Base-by-base conservation (phyloP, 2,888 invertebrate species). In the Thumatha senex region DNA sequence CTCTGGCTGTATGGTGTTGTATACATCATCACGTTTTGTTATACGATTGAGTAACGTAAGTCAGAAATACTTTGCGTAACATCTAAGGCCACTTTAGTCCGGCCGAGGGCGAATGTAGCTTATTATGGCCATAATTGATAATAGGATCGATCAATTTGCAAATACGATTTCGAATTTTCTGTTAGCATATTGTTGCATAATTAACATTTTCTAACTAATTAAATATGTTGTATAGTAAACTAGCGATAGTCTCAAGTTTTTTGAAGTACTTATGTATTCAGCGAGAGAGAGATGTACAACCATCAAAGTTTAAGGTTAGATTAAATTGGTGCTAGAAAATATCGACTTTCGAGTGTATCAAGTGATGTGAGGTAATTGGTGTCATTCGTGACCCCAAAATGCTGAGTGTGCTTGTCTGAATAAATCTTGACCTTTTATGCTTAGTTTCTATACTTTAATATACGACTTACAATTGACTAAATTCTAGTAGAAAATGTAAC, bases 31-130 rank as follows among this genome's bases (percentile, higher is more conserved):
- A 49, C 31, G 48, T 39, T 53, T 45, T 40, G 41, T 46, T 46
- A 43, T 41, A 46, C 29, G 45, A 58, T 61, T 61, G 45, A 51
- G 54, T 45, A 56, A 56, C 43, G 34, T 46, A 44, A 39, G 43
- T 51, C 47, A 47, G 43, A 51, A 47, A 57, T 36, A 48, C 43
- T 58, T 63, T 63, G 50, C 61, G 56, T 64, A 61, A 61, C 40
- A n/a, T 15, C 31, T 42, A 48, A 57, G 53, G 60, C 43, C 50
- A 49, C 36, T 11, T 29, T 42, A 62, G 12, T 40, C 31, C 46
- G 47, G 51, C 60, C 44, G 13, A 40, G 36, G 48, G 56, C 57
- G 48, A 48, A 50, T n/a, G 15, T 11, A 31, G n/a, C 38, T 52
- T 51, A 56, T 57, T 60, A 52, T 31, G 35, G 51, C 33, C 42